Evolutionary conservation across 2,113 vertebrate genomes (phyloP), one percentile per base, ranked within the genome.

Genomic region (Pteruthius melanotis): DNA sequence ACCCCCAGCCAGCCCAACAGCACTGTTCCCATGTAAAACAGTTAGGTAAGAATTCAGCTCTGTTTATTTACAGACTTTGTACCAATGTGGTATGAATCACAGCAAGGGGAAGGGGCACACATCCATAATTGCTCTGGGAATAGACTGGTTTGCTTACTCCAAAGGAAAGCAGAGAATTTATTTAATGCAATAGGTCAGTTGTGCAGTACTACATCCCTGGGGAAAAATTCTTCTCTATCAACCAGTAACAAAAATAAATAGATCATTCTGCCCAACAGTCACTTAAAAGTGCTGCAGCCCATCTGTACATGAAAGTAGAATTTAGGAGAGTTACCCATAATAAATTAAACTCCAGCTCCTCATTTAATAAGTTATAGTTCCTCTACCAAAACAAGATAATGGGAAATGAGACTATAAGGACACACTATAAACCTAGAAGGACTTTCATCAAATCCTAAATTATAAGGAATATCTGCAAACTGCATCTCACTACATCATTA

Each of bases 231-330:
- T 90, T 96, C 76, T 75, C 72, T 92, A 87, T 93, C 87, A 64
- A 85, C 77, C 66, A 96, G 89, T 7, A 95, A 95, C 59, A 89
- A 94, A 95, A 97, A 95, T 87, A 97, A 97, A 97, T 94, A 94
- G 53, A 82, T 69, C 92, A 22, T 85, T 85, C 87, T 74, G 66
- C 30, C 81, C 77, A 76, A 64, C 81, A 84, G 83, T 80, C 83
- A 89, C 83, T 97, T 94, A 44, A 47, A 89, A 96, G 93, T 45
- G 76, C 76, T 79, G 80, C 66, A 91, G 93, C 15, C 81, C 77
- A 85, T 93, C 90, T 93, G 68, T 65, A 69, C 80, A 64, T 47
- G 11, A 87, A 89, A 95, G 84, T 14, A 57, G 81, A 45, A 65
- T 90, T 96, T 91, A 94, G 92, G 75, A 94, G 70, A 87, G 45